Evolutionary conservation across 2,888 invertebrate species (phyloP), one percentile per base, ranked within the genome.

Genomic region (Phoronis australis): DNA sequence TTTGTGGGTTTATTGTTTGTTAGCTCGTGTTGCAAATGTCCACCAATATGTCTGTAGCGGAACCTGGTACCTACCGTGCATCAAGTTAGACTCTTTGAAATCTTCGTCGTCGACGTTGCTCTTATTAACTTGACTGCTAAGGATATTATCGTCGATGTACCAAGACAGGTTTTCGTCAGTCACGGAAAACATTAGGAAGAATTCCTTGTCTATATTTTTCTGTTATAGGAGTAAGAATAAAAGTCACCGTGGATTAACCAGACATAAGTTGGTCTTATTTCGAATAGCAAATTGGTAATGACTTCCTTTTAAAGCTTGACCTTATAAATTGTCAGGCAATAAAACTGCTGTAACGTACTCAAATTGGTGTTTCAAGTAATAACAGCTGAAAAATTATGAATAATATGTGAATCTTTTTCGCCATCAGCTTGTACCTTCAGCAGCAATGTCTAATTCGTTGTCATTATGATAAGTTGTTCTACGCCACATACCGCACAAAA

Each of bases 51-150:
- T n/a, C n/a, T n/a, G n/a, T n/a, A n/a, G n/a, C n/a, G n/a, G n/a
- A n/a, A n/a, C n/a, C n/a, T n/a, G n/a, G n/a, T n/a, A 50, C 55
- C 54, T 54, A 60, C 60, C 50, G 45, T 52, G 45, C 56, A 58
- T 60, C 18, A 56, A 35, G 37, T 60, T 60, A n/a, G 60, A 60
- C 38, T 56, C 55, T 1, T 52, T 43, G 48, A 57, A 60, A 25
- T 50, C 57, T 21, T 38, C 48, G 37, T 54, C 55, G 2, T 37
- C 37, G 6, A 12, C 12, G 38, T 37, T 24, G 1, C 38, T 37
- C 37, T 39, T 51, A 45, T 56, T 52, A 1, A 51, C 50, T 20
- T 22, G 9, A 4, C 39, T 45, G 23, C 31, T 49, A 3, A 46
- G 46, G 21, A 57, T 57, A 39, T 57, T 59, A 24, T 54, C 48